phyloP scores from a whole-genome alignment of 2,113 vertebrate species.

The Thalassarche chlororhynchos region DNA sequence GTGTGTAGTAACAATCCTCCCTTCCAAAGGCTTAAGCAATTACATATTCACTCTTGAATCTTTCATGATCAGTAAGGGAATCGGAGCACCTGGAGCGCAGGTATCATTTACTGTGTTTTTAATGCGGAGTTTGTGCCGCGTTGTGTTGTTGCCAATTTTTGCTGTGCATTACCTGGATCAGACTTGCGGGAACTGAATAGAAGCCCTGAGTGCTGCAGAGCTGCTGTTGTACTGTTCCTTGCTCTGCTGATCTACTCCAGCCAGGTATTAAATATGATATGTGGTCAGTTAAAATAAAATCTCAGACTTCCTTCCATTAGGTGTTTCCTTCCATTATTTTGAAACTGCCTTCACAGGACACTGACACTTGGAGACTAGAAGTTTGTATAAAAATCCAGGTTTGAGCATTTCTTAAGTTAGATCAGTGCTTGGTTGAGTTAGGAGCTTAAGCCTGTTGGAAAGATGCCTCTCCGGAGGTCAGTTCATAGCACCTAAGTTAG shows the following conservation, averaged over 20 bases:
- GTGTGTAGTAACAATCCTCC: background rate
- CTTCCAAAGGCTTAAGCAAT: background rate
- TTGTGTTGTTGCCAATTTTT: background rate
- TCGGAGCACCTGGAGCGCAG: background rate
- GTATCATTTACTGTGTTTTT: background rate
- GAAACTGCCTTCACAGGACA: background rate
- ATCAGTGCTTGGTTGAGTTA: background rate
- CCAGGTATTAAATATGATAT: background rate
- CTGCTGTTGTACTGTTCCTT: background rate
- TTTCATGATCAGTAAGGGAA: background rate
- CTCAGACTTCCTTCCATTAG: background rate
- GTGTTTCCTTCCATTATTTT: background rate
- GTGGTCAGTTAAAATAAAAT: background rate
- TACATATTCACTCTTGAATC: background rate
- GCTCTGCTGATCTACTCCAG: background rate
- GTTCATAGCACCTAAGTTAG: background rate
- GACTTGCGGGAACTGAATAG: background rate
- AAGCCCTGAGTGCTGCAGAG: background rate
- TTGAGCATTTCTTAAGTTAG: background rate
- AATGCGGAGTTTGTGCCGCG: rapidly evolving
- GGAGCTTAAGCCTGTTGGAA: background rate
- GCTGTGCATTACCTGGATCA: background rate
- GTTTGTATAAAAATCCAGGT: background rate
- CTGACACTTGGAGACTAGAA: background rate
- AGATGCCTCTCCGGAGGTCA: background rate